A percentile compares a stretch with the other conserved stretches of the same genome.
These are phyloP conservation scores for Spisula solida DNA, from an alignment of 2,888 invertebrate genomes.

Conservation along the genomic window DNA sequence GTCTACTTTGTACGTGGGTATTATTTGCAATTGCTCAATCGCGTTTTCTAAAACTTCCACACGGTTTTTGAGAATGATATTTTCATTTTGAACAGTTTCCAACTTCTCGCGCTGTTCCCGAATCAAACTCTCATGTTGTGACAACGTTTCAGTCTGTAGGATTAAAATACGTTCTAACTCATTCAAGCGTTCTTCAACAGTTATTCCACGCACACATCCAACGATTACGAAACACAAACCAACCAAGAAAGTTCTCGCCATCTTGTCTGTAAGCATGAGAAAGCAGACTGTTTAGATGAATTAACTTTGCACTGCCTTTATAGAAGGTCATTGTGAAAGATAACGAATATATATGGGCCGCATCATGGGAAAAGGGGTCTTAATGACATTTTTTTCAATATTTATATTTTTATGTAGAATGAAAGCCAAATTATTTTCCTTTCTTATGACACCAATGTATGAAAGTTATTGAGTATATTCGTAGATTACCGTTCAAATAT, in stretches of 20 bases:
- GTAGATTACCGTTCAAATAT: too few relatives aligned
- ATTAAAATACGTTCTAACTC: constrained; percentile 6
- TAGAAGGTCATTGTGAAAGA: too few relatives aligned
- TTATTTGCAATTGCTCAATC: not conserved
- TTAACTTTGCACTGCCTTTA: too few relatives aligned
- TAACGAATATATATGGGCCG: too few relatives aligned
- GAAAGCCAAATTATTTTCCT: too few relatives aligned
- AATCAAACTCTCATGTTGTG: not conserved
- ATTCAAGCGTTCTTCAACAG: constrained; percentile 2
- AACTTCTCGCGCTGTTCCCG: not conserved
- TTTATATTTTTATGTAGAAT: too few relatives aligned
- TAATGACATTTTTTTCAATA: too few relatives aligned
- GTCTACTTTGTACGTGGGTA: not conserved
- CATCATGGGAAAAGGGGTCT: too few relatives aligned
- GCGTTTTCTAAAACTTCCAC: not conserved
- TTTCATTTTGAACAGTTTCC: constrained; percentile 6
- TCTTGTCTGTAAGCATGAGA: not conserved
- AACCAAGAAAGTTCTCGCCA: not conserved
- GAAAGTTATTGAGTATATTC: too few relatives aligned
- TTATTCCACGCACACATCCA: not conserved
- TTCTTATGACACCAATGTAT: too few relatives aligned
- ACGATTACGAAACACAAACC: not conserved
- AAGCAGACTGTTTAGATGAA: too few relatives aligned
- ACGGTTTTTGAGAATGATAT: not conserved
- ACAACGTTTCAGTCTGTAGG: not conserved